A percentile compares a stretch with the other conserved stretches of the same genome.
These are phyloP conservation scores for Grallaria varia DNA, from an alignment of 2,113 vertebrate species.

Conservation along the genomic window DNA sequence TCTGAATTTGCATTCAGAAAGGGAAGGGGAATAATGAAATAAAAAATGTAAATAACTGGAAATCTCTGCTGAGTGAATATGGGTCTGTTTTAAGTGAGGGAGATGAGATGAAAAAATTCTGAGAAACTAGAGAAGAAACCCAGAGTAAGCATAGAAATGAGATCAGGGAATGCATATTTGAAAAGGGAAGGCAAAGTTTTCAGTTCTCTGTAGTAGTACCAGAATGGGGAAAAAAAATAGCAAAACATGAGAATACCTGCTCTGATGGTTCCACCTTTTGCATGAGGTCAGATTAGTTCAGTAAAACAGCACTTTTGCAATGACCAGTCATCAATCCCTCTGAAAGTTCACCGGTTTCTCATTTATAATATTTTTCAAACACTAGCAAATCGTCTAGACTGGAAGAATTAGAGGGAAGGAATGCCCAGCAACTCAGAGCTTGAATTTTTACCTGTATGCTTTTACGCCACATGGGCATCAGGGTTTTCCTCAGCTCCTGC, in stretches of 20 bases:
- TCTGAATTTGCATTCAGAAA: not conserved
- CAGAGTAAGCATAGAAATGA: not conserved
- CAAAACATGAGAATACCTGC: not conserved
- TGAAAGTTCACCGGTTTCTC: not conserved
- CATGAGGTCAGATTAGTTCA: not conserved
- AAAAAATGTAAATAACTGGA: not conserved
- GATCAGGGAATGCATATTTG: not conserved
- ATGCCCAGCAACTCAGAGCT: not conserved
- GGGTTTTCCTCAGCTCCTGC: not conserved
- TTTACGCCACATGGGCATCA: not conserved
- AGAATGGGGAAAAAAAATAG: not conserved
- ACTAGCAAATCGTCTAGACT: not conserved
- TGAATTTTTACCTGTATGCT: not conserved
- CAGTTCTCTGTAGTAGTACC: not conserved
- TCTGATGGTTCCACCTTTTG: not conserved
- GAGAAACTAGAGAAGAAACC: not conserved
- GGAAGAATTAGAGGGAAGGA: not conserved
- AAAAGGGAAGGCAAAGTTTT: not conserved
- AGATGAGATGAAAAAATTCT: not conserved
- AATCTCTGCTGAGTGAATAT: not conserved
- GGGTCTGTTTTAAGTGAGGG: not conserved
- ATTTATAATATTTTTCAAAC: not conserved
- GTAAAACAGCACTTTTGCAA: not conserved
- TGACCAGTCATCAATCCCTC: not conserved
- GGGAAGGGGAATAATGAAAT: not conserved